Base-by-base conservation (phyloP, 92 coral and sea anemone species). In the Epizoanthus illoricatus region DNA sequence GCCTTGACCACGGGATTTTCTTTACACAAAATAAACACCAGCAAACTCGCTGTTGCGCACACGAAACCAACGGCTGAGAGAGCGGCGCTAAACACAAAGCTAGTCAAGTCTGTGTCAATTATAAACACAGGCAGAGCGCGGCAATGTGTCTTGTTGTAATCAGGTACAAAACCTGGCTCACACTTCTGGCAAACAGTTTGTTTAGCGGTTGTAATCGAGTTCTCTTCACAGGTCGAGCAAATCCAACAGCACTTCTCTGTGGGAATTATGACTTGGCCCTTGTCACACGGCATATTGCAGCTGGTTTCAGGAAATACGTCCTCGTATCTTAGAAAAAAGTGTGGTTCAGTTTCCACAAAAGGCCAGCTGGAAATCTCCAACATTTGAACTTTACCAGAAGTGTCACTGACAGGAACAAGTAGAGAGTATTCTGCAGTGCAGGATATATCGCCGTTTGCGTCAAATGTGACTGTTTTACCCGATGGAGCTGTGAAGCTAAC, bases 191-290 rank as follows among this genome's bases (percentile, higher is more conserved):
- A 89, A 56, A 69, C 79, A 5, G 87, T 89, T 62, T 89, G 80
- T 6, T 81, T 52, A 11, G 47, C 71, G 1, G 66, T 75, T 18
- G 84, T 84, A 52, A 89, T 49, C 73, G 75, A 75, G 78, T 86
- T 86, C n/a, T 70, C 72, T 42, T 84, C 71, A 45, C 92, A 89
- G 68, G 28, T 61, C 18, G 56, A 68, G 73, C 92, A 89, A 54
- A 39, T 73, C 92, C 89, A 89, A 49, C 92, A 89, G 56, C 92
- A 89, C 10, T 81, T 56, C 56, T 39, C 70, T n/a, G 61, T 76
- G 0, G 52, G 20, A 4, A 61, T 73, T 62, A 65, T 75, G 15
- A 78, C 78, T 49, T 89, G 84, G 80, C 85, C 79, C 3, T 28
- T 16, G 40, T 64, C 41, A 45, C 92, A 89, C 43, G 81, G 73